Evolutionary conservation across 2,113 vertebrate genomes (phyloP).

Genomic region (Zootoca vivipara): DNA sequence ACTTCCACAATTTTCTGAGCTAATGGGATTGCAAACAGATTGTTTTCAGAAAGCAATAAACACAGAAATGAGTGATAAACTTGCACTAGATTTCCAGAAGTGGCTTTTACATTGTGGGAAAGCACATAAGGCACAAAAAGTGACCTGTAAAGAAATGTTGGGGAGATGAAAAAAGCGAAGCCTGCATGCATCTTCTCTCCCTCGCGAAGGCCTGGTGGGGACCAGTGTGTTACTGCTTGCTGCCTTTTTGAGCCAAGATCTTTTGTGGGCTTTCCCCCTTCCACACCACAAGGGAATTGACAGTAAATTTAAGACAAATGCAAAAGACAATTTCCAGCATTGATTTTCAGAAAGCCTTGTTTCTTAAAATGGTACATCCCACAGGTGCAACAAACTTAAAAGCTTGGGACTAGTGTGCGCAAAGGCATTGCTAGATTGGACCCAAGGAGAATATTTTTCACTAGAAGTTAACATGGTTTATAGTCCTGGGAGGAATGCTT

Average conservation of each 20-base stretch:
- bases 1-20: no score
- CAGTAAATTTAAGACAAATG: conserved; percentile 14
- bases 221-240: neutral
- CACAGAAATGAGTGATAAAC: no score
- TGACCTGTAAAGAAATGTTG: no score
- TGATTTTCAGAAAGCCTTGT: conserved; percentile 29
- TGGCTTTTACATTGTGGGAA: no score
- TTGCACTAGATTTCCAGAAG: no score
- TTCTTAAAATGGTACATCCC: neutral
- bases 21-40: no score
- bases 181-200: no score
- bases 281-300: neutral
- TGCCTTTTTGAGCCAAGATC: neutral
- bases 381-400: conserved; percentile 3
- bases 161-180: no score
- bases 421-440: neutral
- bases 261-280: neutral
- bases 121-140: no score
- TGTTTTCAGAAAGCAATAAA: no score
- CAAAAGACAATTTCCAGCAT: neutral
- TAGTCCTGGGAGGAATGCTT: conserved; percentile 1
- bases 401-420: neutral
- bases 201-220: no score
- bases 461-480: neutral
- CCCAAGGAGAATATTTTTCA: conserved; percentile 5